These are phyloP conservation scores for Neolamprologus kungweensis DNA, from an alignment of 2,113 vertebrate genomes.

Conservation along the genomic window DNA sequence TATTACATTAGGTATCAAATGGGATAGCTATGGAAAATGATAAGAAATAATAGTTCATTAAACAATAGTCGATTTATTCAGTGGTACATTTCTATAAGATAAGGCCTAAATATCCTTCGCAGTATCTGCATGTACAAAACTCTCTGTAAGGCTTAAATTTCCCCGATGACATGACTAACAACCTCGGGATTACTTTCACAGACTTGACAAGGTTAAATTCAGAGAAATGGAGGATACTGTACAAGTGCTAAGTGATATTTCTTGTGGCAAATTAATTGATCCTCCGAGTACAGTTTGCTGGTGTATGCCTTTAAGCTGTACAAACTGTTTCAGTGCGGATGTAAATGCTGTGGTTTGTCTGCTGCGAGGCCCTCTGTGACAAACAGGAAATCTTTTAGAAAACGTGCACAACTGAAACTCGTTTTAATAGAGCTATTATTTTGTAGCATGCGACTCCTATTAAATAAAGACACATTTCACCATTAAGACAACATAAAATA, in stretches of 20 bases:
- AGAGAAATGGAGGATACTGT: neutral
- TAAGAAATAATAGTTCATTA: neutral
- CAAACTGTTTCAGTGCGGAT: neutral
- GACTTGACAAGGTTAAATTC: neutral
- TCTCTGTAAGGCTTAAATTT: neutral
- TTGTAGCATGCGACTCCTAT: neutral
- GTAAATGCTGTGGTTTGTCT: constrained; percentile 17
- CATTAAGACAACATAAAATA: neutral
- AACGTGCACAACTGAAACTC: neutral
- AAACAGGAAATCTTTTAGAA: constrained; percentile 37
- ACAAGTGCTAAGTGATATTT: neutral
- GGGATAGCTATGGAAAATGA: neutral
- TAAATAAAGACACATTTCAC: neutral
- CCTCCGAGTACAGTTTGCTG: neutral
- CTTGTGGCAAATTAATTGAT: neutral
- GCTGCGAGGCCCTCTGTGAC: neutral
- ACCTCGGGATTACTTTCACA: neutral
- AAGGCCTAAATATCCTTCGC: neutral
- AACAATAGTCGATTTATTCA: neutral
- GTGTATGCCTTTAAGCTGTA: neutral
- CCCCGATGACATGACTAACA: neutral
- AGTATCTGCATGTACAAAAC: neutral
- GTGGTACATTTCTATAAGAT: neutral
- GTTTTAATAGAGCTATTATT: neutral
- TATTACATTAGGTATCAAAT: neutral